Evolutionary conservation across 2,797 vertebrate species (phyloP).

Genomic region (Glyptemys insculpta): DNA sequence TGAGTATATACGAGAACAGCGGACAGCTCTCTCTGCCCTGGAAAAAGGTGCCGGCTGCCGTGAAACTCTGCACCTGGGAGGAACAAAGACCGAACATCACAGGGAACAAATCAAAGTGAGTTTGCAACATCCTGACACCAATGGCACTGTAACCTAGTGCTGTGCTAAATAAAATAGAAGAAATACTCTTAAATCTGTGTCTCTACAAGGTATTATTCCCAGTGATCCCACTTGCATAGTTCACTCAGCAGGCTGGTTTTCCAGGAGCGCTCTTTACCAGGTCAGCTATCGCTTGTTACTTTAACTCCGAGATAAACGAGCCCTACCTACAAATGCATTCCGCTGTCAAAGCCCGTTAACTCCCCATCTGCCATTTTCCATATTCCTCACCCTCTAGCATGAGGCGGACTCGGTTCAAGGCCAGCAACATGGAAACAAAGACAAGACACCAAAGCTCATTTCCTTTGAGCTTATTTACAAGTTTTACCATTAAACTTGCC

Average conservation of each 20-base stretch:
- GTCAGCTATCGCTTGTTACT: conserved; percentile 6
- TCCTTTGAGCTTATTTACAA: conserved; percentile 84
- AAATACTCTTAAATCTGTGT: neutral
- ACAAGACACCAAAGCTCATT: conserved; percentile 48
- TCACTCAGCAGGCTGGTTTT: neutral
- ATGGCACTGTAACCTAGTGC: neutral
- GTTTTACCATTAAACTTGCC: conserved; percentile 82
- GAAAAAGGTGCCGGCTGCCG: fast-evolving
- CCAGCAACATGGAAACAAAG: conserved; percentile 39
- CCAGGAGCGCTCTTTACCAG: neutral
- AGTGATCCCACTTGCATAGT: fast-evolving
- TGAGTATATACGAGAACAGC: fast-evolving
- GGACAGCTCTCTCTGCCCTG: neutral
- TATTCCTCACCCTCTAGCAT: neutral
- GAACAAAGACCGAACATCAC: fast-evolving
- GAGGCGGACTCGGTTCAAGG: conserved; percentile 38
- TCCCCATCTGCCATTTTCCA: neutral
- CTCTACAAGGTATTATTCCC: fast-evolving
- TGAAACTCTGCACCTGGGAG: fast-evolving
- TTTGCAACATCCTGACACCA: neutral
- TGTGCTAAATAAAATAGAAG: neutral
- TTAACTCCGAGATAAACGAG: neutral
- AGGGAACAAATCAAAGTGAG: fast-evolving
- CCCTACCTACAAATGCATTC: neutral
- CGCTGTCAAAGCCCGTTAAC: conserved; percentile 13